Evolutionary conservation across 2,888 invertebrate species (phyloP), one percentile per base, ranked within the genome.

Genomic region (Plusia festucae): DNA sequence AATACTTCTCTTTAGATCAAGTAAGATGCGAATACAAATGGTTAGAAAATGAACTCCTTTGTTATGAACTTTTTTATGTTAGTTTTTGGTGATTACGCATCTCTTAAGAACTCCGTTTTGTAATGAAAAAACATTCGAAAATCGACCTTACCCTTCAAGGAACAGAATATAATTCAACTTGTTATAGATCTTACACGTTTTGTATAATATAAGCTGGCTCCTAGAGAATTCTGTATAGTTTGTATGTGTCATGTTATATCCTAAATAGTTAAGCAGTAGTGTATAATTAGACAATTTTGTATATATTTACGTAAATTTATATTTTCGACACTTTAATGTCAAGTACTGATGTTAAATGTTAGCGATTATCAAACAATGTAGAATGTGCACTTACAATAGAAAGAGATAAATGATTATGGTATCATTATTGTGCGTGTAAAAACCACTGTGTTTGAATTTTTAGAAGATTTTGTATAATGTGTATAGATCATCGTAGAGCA

Each of bases 261-360:
- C 44, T 40, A 52, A 60, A 44, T 46, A 30, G 67, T 32, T 22
- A 64, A 53, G 53, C 44, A 60, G 5, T 78, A 78, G 65, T 53
- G 20, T 53, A 0, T 79, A 81, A 79, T 73, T 81, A 79, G 82
- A 70, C 51, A 55, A 68, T 70, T 79, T 65, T 76, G 64, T 72
- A 60, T 67, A 74, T 73, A 70, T 65, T 49, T 71, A 60, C 46
- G 40, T 60, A 55, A 9, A 49, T 46, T 5, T 52, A 44, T 60
- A 49, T 70, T 61, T 72, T 65, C 40, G 22, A 76, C 49, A 30
- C 22, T 22, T 20, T 34, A 34, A 34, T 40, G n/a, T 40, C n/a
- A 9, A 46, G 46, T 18, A 46, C 18, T 46, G 46, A 46, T 18
- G 46, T 46, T 18, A 18, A n/a, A 46, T 9, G 46, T 18, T 46